phyloP scores from a whole-genome alignment of 2,888 invertebrate genomes.

The Drosophila limbata region DNA sequence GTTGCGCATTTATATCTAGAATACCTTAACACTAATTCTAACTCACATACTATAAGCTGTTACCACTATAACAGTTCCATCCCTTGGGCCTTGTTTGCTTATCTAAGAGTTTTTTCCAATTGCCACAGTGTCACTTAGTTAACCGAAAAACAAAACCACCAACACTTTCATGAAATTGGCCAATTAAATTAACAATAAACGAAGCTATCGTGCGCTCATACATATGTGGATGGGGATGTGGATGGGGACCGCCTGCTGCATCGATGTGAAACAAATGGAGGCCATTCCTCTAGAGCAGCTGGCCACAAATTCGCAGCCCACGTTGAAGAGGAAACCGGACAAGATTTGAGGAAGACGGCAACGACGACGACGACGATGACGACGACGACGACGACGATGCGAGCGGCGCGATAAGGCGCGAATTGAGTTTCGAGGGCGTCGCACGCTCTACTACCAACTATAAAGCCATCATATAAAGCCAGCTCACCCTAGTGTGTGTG shows the following conservation, averaged over 20 bases:
- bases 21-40: no score
- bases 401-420: conserved; percentile 69
- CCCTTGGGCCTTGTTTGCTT: conserved; percentile 14
- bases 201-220: conserved; percentile 54
- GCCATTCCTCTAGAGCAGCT: conserved; percentile 56
- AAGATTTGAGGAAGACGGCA: conserved; percentile 50
- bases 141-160: conserved; percentile 47
- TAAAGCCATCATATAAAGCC: conserved; percentile 64
- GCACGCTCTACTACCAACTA: conserved; percentile 71
- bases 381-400: conserved; percentile 57
- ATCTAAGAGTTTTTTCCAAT: conserved; percentile 51
- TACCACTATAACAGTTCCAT: not conserved
- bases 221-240: conserved; percentile 14
- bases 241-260: conserved; percentile 52
- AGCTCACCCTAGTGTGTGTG: not conserved
- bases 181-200: conserved; percentile 82
- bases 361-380: conserved; percentile 35
- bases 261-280: conserved; percentile 54
- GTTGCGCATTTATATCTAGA: no score
- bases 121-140: conserved; percentile 53
- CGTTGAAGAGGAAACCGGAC: conserved; percentile 69
- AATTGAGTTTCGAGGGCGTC: conserved; percentile 76
- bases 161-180: conserved; percentile 76
- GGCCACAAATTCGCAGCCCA: conserved; percentile 69
- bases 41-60: not conserved